A percentile compares a stretch with the other conserved stretches of the same genome.
phyloP scores from a whole-genome alignment of 2,888 invertebrate genomes.

The Protodeltote pygarga region DNA sequence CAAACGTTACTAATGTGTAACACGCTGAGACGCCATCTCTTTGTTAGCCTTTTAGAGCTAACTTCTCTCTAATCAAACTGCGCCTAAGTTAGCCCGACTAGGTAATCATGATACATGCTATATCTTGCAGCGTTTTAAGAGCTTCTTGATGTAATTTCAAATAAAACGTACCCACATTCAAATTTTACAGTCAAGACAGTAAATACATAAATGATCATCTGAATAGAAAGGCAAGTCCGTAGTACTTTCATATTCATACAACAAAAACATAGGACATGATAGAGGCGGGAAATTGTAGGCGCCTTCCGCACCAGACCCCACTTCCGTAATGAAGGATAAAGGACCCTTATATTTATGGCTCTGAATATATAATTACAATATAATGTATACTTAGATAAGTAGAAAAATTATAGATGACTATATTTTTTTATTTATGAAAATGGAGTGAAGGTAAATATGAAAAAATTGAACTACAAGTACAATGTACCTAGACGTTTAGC shows the following conservation, averaged over 20 bases:
- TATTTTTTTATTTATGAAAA: too few species aligned
- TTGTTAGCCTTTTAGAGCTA: constrained; percentile 29
- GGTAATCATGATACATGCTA: too few species aligned
- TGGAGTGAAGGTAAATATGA: too few species aligned
- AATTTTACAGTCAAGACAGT: too few species aligned
- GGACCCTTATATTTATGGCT: constrained; percentile 16
- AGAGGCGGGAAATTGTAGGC: constrained; percentile 42
- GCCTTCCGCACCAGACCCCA: constrained; percentile 50
- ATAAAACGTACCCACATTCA: too few species aligned
- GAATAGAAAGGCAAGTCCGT: constrained; percentile 19
- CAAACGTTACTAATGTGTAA: constrained; percentile 28
- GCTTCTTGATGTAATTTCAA: constrained; percentile 24
- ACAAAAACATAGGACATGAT: constrained; percentile 7
- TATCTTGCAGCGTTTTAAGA: too few species aligned
- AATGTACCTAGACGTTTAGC: too few species aligned
- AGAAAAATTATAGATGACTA: too few species aligned
- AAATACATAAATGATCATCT: too few species aligned
- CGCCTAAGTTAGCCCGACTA: too few species aligned
- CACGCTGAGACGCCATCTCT: constrained; percentile 25
- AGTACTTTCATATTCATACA: constrained; percentile 11
- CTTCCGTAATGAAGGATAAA: constrained; percentile 43
- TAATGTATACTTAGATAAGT: too few species aligned
- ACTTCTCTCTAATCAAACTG: constrained; percentile 19
- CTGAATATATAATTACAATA: neutral
- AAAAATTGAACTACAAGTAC: too few species aligned